These are phyloP conservation scores for Trialeurodes vaporariorum DNA, from an alignment of 1,140 invertebrate genomes.

Conservation along the genomic window DNA sequence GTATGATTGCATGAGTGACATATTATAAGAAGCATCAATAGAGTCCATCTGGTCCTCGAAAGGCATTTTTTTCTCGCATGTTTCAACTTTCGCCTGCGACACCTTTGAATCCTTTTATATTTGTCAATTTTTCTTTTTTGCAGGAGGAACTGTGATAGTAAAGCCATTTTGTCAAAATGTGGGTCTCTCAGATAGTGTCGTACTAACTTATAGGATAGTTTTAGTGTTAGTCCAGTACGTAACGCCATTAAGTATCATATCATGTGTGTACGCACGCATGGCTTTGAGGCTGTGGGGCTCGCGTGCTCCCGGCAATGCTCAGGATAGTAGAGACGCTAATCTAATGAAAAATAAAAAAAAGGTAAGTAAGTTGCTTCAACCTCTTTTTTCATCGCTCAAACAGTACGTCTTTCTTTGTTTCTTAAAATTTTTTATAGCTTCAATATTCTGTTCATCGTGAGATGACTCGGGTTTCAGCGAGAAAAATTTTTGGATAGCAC, in stretches of 20 bases:
- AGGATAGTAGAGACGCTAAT: constrained; percentile 57
- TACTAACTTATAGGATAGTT: constrained; percentile 42
- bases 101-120: not conserved
- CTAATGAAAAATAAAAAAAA: constrained; percentile 69
- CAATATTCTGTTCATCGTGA: too few species aligned
- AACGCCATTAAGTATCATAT: constrained; percentile 61
- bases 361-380: constrained; percentile 45
- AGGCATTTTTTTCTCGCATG: too few species aligned
- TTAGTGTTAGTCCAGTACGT: constrained; percentile 56
- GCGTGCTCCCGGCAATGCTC: constrained; percentile 58
- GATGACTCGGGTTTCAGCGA: too few species aligned
- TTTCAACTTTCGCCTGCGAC: too few species aligned
- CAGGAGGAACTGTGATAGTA: constrained; percentile 22
- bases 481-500: too few species aligned
- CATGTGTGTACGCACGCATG: constrained; percentile 66
- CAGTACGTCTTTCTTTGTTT: too few species aligned
- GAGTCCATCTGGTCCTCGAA: too few species aligned
- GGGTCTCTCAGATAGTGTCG: constrained; percentile 40
- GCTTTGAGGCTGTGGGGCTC: constrained; percentile 60
- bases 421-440: too few species aligned
- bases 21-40: too few species aligned
- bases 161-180: constrained; percentile 47
- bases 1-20: too few species aligned
- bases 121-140: not conserved
- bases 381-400: too few species aligned